phyloP scores from a whole-genome alignment of 1,140 invertebrate genomes.

The Apis laboriosa region DNA sequence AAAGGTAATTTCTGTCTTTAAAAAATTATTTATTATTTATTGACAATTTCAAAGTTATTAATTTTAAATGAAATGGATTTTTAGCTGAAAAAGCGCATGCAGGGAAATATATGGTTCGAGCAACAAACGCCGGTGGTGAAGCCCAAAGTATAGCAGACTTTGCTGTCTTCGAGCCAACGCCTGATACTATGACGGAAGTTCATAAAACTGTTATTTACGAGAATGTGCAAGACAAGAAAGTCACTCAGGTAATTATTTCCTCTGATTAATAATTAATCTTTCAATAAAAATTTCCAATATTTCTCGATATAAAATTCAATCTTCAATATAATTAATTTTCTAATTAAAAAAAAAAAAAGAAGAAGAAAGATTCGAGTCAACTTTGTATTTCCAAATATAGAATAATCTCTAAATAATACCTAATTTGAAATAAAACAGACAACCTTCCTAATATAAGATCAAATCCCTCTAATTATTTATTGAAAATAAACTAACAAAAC shows the following conservation, averaged over 20 bases:
- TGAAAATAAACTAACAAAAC: not conserved
- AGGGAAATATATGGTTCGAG: slow-evolving; percentile 88
- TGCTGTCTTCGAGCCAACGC: slow-evolving; percentile 87
- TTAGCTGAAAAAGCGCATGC: slow-evolving; percentile 83
- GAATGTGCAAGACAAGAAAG: slow-evolving; percentile 78
- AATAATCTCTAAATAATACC: too few relatives aligned
- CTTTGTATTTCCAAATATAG: too few relatives aligned
- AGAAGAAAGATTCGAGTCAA: too few relatives aligned
- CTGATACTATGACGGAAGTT: slow-evolving; percentile 85
- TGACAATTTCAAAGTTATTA: not conserved
- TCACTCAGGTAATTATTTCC: slow-evolving; percentile 71
- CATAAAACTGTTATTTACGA: slow-evolving; percentile 85
- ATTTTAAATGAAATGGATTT: slow-evolving; percentile 28
- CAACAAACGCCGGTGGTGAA: slow-evolving; percentile 88
- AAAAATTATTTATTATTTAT: not conserved
- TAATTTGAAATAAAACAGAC: too few relatives aligned
- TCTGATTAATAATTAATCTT: not conserved
- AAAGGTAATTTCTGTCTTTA: slow-evolving; percentile 81
- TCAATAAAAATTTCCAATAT: not conserved
- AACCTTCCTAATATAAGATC: not conserved
- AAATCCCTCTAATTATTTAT: not conserved
- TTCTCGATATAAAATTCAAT: not conserved
- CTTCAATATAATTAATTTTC: not conserved
- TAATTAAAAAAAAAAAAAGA: too few relatives aligned
- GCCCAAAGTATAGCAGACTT: slow-evolving; percentile 90